Conservation (phyloP, 1,140 invertebrate genomes). For the Drosophila pectinifera region DNA sequence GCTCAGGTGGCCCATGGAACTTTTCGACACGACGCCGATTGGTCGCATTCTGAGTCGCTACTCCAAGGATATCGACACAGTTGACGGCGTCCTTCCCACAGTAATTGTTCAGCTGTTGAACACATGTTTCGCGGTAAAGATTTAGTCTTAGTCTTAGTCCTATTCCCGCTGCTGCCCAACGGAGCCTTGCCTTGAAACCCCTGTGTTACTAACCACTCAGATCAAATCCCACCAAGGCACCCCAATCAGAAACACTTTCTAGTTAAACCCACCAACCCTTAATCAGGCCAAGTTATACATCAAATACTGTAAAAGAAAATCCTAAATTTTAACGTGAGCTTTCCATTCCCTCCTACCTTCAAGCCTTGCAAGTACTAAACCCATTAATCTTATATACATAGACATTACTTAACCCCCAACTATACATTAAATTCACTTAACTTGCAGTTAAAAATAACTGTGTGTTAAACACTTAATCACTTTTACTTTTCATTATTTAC, state of each 20-base stretch:
- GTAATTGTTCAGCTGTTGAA: slow-evolving; percentile 64
- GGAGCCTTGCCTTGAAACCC: background rate
- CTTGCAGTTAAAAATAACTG: background rate
- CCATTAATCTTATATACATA: background rate
- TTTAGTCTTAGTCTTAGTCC: slow-evolving; percentile 16
- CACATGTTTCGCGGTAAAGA: slow-evolving; percentile 78
- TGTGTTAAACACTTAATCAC: background rate
- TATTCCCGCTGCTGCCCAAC: background rate
- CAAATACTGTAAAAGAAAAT: background rate
- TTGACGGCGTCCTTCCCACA: slow-evolving; percentile 87
- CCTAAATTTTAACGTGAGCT: background rate
- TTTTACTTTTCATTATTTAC: background rate
- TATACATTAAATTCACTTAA: slow-evolving; percentile 1
- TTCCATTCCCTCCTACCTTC: background rate
- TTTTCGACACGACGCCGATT: slow-evolving; percentile 92
- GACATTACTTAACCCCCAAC: background rate
- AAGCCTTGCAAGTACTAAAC: background rate
- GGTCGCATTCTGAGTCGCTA: slow-evolving; percentile 92
- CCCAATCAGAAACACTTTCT: slow-evolving; percentile 4
- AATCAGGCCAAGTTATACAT: background rate
- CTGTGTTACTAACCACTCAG: slow-evolving; percentile 16
- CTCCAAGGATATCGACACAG: slow-evolving; percentile 90
- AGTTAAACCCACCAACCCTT: slow-evolving; percentile 4
- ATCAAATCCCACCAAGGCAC: background rate
- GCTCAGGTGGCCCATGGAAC: slow-evolving; percentile 89